These are phyloP conservation scores for Graphium colonna DNA, from an alignment of 2,888 invertebrate genomes.

Conservation along the genomic window DNA sequence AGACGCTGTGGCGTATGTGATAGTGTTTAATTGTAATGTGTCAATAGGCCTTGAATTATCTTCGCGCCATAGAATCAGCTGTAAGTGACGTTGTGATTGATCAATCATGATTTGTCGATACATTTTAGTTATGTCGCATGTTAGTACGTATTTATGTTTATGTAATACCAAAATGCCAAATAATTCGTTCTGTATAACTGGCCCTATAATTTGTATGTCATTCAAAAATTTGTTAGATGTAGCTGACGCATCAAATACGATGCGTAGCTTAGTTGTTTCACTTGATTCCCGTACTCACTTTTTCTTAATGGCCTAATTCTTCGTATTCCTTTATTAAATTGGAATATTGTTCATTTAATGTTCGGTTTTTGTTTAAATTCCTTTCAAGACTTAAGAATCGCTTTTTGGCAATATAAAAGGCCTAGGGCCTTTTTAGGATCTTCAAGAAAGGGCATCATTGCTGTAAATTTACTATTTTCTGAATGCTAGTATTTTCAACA, in stretches of 20 bases:
- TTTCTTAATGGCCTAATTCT: neutral
- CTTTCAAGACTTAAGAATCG: constrained; percentile 17
- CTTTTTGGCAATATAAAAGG: constrained; percentile 25
- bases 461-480: too few relatives aligned
- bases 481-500: too few relatives aligned
- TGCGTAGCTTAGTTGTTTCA: constrained; percentile 13
- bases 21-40: neutral
- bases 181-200: too few relatives aligned
- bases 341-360: constrained; percentile 22
- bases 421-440: too few relatives aligned
- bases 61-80: neutral
- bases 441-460: too few relatives aligned
- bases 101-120: too few relatives aligned
- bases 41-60: neutral
- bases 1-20: neutral
- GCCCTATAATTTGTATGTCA: neutral
- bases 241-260: constrained; percentile 1
- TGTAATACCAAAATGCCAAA: too few relatives aligned
- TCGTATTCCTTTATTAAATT: constrained; percentile 27
- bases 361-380: constrained; percentile 22
- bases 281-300: constrained; percentile 3
- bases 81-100: too few relatives aligned
- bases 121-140: too few relatives aligned
- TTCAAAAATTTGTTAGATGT: neutral
- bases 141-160: too few relatives aligned